Base-by-base conservation (phyloP, 2,888 invertebrate genomes). In the Cantharis lateralis region DNA sequence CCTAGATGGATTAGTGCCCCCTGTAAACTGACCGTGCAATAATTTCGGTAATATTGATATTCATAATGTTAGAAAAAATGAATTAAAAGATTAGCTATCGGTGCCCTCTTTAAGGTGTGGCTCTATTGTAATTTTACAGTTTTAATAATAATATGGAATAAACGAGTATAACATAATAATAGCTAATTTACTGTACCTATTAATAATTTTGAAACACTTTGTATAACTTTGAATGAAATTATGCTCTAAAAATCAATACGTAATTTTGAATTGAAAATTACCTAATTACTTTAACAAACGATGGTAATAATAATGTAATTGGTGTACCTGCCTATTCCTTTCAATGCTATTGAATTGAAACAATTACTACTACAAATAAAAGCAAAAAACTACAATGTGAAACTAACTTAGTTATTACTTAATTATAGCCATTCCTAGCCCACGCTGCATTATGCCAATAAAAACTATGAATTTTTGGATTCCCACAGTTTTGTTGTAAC, bases 371-470 rank as follows among this genome's bases (percentile, higher is more conserved):
- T 48, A 48, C n/a, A 48, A 48, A 48, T 48, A n/a, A 20, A 20
- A 20, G n/a, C 1, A 64, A n/a, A 18, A 20, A 15, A 18, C 64
- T 20, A 18, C 64, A 18, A 16, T 66, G 18, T n/a, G 4, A 7
- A 20, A n/a, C 24, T 10, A 11, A 63, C 18, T 18, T 20, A 13
- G 24, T 66, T 66, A 24, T 66, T 66, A 66, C 64, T 66, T 66
- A 66, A 66, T 24, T 66, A 66, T 20, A 66, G n/a, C 20, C 15
- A 66, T 24, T 66, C 64, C 18, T 66, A 9, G n/a, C 64, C 64
- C 64, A 66, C 64, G 64, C 64, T 66, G 18, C 64, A 66, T 66
- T 66, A 66, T 20, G 24, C 64, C 24, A 66, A 66, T 66, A 66
- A 66, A 66, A 66, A 66, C 18, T 13, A 13, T 20, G 13, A 66